Evolutionary conservation across 1,140 invertebrate species (phyloP).

Genomic region (Hycleus cichorii): DNA sequence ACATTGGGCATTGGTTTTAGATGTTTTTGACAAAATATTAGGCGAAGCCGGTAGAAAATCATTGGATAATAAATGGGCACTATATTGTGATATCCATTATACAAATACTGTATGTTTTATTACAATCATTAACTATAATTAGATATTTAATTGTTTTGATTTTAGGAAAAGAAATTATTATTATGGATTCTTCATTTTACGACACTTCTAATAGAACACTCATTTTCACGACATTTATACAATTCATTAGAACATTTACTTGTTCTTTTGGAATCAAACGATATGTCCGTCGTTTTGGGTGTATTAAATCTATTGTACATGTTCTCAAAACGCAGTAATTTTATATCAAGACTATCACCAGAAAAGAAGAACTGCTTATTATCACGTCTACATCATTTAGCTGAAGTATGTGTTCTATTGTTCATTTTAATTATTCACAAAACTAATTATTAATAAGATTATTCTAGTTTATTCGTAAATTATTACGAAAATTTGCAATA

Average conservation of each 20-base stretch:
- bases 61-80: constrained; percentile 63
- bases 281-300: constrained; percentile 80
- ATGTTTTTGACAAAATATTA: constrained; percentile 75
- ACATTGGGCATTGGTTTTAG: constrained; percentile 84
- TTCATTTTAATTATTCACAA: constrained; percentile 3
- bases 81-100: constrained; percentile 70
- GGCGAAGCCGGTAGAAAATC: constrained; percentile 63
- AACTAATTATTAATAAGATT: no score
- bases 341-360: constrained; percentile 69
- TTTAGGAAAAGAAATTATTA: constrained; percentile 66
- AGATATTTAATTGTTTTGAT: constrained; percentile 23
- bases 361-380: constrained; percentile 70
- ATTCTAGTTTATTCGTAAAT: no score
- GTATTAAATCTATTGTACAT: constrained; percentile 85
- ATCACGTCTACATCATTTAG: constrained; percentile 69
- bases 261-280: constrained; percentile 72
- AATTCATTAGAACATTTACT: constrained; percentile 87
- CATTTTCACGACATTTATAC: constrained; percentile 83
- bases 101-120: constrained; percentile 17
- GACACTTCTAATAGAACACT: constrained; percentile 82
- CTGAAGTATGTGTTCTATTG: constrained; percentile 54
- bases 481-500: no score
- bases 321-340: constrained; percentile 89
- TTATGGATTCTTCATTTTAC: constrained; percentile 78
- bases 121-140: constrained; percentile 1